Percentiles rank a stretch among this genome's conserved stretches.
phyloP scores from a whole-genome alignment of 2,797 vertebrate species.

The Clarias laeviceps region DNA sequence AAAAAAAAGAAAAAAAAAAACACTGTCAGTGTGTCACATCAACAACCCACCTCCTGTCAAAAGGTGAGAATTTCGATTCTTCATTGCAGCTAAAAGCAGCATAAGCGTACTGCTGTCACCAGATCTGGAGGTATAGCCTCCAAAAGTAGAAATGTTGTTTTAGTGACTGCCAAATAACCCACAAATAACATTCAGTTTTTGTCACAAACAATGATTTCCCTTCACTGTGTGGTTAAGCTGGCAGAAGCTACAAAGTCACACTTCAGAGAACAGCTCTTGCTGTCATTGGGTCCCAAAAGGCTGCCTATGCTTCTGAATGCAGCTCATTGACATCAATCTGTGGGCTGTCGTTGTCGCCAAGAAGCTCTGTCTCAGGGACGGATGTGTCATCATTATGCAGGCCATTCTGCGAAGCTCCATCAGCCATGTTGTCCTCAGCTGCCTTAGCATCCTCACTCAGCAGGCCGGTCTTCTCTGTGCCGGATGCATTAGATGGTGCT shows the following conservation, averaged over 20 bases:
- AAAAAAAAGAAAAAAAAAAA: slow-evolving; percentile 36
- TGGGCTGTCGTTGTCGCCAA: slow-evolving; percentile 84
- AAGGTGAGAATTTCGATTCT: slow-evolving; percentile 54
- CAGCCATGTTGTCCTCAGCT: slow-evolving; percentile 69
- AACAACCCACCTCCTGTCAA: slow-evolving; percentile 48
- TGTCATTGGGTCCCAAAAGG: slow-evolving; percentile 40
- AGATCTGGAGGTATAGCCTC: slow-evolving; percentile 41
- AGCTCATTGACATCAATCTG: slow-evolving; percentile 79
- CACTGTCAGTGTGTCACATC: slow-evolving; percentile 32
- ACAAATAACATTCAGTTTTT: slow-evolving; percentile 67
- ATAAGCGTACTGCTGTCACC: slow-evolving; percentile 37
- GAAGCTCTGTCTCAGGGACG: slow-evolving; percentile 89
- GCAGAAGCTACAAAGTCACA: slow-evolving; percentile 53
- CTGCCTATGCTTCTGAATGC: slow-evolving; percentile 75
- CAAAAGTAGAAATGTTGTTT: slow-evolving; percentile 46
- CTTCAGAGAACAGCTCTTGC: slow-evolving; percentile 55
- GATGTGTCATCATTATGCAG: slow-evolving; percentile 79
- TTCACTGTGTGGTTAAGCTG: slow-evolving; percentile 63
- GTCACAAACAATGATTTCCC: slow-evolving; percentile 59
- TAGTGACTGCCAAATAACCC: slow-evolving; percentile 53
- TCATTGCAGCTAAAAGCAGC: slow-evolving; percentile 52
- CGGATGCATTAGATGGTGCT: slow-evolving; percentile 84
- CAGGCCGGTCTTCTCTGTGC: slow-evolving; percentile 82
- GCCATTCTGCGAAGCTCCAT: slow-evolving; percentile 76
- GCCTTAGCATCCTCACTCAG: slow-evolving; percentile 76